Evolutionary conservation across 92 coral and sea anemone genomes (phyloP).

Genomic region (Epizoanthus stellaris): DNA sequence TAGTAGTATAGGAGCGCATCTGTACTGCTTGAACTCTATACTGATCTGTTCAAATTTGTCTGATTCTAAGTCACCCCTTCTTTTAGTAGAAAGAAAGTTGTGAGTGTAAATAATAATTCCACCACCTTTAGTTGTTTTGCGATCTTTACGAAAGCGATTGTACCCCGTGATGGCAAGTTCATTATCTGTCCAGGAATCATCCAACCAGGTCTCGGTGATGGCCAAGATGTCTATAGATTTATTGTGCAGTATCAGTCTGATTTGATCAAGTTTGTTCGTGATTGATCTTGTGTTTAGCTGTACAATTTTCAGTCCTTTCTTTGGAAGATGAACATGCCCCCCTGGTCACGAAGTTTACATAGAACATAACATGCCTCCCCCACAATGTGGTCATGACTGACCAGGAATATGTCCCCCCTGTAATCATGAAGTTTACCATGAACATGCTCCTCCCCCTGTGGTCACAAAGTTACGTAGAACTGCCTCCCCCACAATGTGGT

Average conservation of each 20-base stretch:
- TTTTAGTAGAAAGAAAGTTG: conserved; percentile 10
- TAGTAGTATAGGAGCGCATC: conserved; percentile 43
- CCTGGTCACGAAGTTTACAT: too few relatives aligned
- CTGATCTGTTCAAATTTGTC: conserved; percentile 30
- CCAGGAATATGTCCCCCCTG: too few relatives aligned
- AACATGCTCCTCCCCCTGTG: too few relatives aligned
- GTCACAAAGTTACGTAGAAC: too few relatives aligned
- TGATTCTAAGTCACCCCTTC: conserved; percentile 28
- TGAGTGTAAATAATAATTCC: conserved; percentile 40
- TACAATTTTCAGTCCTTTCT: conserved; percentile 39
- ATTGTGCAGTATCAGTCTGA: conserved; percentile 31
- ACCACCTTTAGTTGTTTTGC: conserved; percentile 38
- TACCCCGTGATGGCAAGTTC: conserved; percentile 54
- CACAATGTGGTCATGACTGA: conserved; percentile 3
- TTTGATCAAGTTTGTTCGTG: conserved; percentile 36
- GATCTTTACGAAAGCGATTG: conserved; percentile 54
- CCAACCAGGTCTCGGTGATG: conserved; percentile 45
- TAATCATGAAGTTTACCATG: too few relatives aligned
- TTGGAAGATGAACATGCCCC: too few relatives aligned
- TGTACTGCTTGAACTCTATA: conserved; percentile 17
- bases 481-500: not conserved
- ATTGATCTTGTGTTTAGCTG: conserved; percentile 19
- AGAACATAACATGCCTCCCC: too few relatives aligned
- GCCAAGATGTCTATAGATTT: conserved; percentile 43
- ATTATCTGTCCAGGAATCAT: conserved; percentile 51